phyloP scores from a whole-genome alignment of 1,140 invertebrate species.

The Ericerus pela region DNA sequence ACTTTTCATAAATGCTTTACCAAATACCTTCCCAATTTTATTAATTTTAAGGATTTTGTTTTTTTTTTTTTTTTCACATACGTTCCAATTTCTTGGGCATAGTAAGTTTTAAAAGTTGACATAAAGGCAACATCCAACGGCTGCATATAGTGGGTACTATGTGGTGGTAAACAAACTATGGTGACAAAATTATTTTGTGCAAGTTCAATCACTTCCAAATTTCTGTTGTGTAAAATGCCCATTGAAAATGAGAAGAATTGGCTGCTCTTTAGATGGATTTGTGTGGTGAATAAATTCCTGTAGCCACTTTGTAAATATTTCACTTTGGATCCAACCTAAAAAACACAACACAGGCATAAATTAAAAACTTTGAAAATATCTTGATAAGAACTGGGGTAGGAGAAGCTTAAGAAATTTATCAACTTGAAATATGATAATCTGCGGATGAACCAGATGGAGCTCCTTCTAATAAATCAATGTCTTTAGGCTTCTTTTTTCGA shows the following conservation, averaged over 20 bases:
- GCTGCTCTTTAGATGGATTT: constrained; percentile 22
- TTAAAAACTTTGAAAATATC: too few species aligned
- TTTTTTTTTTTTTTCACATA: constrained; percentile 26
- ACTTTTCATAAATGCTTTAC: constrained; percentile 6
- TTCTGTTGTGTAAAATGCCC: constrained; percentile 26
- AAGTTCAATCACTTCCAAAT: constrained; percentile 14
- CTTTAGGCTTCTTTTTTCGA: constrained; percentile 26
- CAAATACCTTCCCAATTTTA: constrained; percentile 21
- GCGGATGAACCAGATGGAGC: constrained; percentile 20
- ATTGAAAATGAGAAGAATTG: constrained; percentile 27
- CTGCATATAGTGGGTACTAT: too few species aligned
- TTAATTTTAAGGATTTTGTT: constrained; percentile 18
- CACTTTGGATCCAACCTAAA: constrained; percentile 24
- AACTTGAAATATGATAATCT: constrained; percentile 18
- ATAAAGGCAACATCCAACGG: constrained; percentile 32
- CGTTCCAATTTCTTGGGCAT: constrained; percentile 20
- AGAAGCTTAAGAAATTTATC: too few species aligned
- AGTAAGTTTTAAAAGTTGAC: constrained; percentile 26
- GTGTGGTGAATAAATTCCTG: constrained; percentile 25
- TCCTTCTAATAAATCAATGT: constrained; percentile 24
- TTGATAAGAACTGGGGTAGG: too few species aligned
- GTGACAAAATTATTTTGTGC: constrained; percentile 16
- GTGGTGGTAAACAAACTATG: too few species aligned
- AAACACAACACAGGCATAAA: too few species aligned
- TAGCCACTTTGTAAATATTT: constrained; percentile 28